Conservation (phyloP, 2,113 vertebrate species). For the Dipodomys spectabilis region DNA sequence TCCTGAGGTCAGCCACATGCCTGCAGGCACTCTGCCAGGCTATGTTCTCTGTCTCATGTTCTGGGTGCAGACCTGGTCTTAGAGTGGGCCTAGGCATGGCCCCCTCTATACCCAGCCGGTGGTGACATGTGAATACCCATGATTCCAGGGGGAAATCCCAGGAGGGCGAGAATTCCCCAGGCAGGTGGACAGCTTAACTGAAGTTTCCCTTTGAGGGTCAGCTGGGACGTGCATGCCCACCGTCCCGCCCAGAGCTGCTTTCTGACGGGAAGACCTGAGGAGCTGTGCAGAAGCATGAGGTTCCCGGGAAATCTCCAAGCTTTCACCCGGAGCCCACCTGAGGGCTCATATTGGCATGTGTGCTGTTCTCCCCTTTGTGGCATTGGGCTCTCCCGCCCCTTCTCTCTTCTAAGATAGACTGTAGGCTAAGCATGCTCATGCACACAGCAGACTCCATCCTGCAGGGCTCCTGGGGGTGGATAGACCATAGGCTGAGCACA, state of each 20-base stretch:
- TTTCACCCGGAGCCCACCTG: neutral
- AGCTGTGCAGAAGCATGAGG: neutral
- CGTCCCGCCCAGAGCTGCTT: neutral
- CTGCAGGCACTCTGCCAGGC: neutral
- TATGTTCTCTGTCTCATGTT: rapidly evolving
- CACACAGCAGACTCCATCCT: neutral
- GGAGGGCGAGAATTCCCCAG: too few species aligned
- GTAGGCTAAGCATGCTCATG: neutral
- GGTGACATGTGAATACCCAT: neutral
- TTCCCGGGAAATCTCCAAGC: neutral
- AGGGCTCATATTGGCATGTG: neutral
- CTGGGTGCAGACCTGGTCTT: neutral
- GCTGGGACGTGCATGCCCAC: rapidly evolving
- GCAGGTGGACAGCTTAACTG: neutral
- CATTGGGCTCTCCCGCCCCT: neutral
- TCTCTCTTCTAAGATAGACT: neutral
- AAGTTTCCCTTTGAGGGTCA: neutral
- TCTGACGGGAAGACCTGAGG: neutral
- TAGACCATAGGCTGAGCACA: too few species aligned
- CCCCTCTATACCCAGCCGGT: neutral
- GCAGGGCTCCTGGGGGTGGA: neutral
- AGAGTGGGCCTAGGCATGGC: too few species aligned
- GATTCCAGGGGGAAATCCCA: neutral
- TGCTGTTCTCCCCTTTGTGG: too few species aligned
- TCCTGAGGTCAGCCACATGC: neutral